A percentile compares a stretch with the other conserved stretches of the same genome.
phyloP scores from a whole-genome alignment of 2,888 invertebrate species.

The Folsomia manolachei region DNA sequence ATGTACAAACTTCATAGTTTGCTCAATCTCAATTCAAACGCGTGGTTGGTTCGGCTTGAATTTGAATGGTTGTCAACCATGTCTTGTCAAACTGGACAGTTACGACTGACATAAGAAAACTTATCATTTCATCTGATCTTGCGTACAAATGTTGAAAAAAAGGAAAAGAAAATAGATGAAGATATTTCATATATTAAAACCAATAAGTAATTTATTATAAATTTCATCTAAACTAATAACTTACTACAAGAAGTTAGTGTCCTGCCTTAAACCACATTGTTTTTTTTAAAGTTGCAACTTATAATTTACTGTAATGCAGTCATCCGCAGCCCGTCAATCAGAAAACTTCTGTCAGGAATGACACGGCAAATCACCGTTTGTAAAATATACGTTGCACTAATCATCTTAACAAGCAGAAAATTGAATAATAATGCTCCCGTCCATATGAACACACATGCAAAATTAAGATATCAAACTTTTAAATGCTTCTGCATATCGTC shows the following conservation, averaged over 20 bases:
- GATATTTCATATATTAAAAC: neutral
- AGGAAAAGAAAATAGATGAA: neutral
- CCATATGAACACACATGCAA: neutral
- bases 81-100: constrained; percentile 4
- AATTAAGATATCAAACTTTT: no score
- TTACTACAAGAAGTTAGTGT: neutral
- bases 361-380: neutral
- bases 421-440: neutral
- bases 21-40: neutral
- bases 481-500: no score
- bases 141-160: neutral
- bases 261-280: neutral
- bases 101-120: constrained; percentile 1
- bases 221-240: neutral
- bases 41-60: neutral
- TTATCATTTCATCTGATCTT: neutral
- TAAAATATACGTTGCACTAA: neutral
- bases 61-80: neutral
- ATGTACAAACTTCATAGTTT: neutral
- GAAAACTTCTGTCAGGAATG: neutral
- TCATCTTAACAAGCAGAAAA: neutral
- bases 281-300: no score
- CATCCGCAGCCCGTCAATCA: neutral
- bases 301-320: neutral
- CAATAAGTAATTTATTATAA: neutral